A percentile compares a stretch with the other conserved stretches of the same genome.
Conservation (phyloP, 2,797 vertebrate genomes). For the Tamandua tetradactyla region DNA sequence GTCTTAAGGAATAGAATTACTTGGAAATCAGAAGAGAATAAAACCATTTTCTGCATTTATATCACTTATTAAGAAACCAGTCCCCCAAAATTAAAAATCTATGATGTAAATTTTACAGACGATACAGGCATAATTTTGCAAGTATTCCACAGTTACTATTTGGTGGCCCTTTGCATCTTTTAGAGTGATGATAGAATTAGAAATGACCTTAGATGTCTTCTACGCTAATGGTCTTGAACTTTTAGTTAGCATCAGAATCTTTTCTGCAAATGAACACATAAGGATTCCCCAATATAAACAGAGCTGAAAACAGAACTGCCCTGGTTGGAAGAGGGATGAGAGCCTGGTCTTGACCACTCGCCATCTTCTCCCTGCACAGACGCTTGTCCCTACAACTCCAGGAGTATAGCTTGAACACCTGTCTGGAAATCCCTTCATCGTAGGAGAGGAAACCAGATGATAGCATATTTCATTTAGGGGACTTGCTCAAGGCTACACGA, state of each 20-base stretch:
- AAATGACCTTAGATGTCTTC: background rate
- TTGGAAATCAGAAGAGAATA: background rate
- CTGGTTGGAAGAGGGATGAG: accelerated
- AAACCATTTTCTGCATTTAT: background rate
- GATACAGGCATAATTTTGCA: background rate
- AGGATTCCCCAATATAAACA: background rate
- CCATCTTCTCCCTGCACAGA: background rate
- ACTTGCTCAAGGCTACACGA: background rate
- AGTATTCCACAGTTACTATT: background rate
- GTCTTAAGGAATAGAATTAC: background rate
- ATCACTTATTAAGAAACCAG: background rate
- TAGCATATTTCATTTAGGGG: background rate
- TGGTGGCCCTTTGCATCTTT: background rate
- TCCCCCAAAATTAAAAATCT: background rate
- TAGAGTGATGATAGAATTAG: background rate
- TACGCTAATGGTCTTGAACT: background rate
- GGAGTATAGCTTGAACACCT: background rate
- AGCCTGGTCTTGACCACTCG: accelerated
- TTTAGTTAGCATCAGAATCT: background rate
- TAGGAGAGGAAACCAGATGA: background rate
- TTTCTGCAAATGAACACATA: background rate
- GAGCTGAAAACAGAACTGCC: background rate
- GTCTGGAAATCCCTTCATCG: background rate
- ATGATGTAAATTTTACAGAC: background rate
- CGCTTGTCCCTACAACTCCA: background rate